These are phyloP conservation scores for Hypotaenidia okinawae DNA, from an alignment of 2,797 vertebrate genomes.

Conservation along the genomic window DNA sequence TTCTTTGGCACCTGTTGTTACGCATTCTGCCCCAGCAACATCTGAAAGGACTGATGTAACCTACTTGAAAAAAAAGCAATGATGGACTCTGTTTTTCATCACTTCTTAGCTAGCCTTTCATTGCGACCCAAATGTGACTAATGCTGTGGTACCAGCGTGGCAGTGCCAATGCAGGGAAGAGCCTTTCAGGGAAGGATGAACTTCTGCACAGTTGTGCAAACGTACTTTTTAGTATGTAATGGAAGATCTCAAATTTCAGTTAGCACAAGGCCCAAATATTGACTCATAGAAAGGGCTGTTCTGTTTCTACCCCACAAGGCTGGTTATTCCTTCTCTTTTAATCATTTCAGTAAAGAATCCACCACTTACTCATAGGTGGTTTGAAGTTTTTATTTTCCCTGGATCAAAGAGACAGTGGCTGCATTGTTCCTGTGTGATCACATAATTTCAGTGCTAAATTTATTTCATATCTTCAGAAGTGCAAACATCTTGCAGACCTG, in stretches of 20 bases:
- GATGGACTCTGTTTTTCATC: constrained; percentile 38
- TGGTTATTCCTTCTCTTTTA: neutral
- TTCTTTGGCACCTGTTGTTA: constrained; percentile 64
- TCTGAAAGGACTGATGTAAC: constrained; percentile 52
- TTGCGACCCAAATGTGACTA: neutral
- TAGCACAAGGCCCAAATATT: neutral
- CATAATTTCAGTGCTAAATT: neutral
- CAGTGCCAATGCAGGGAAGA: neutral
- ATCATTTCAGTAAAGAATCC: neutral
- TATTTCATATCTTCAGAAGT: neutral
- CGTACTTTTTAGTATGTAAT: neutral
- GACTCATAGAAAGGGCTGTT: neutral
- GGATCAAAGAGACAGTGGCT: neutral
- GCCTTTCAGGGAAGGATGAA: neutral
- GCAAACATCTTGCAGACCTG: accelerated
- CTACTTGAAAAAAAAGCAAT: constrained; percentile 26
- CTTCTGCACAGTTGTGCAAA: neutral
- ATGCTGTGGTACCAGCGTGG: neutral
- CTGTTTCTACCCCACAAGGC: neutral
- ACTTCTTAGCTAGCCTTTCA: neutral
- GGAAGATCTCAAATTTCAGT: neutral
- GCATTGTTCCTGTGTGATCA: accelerated
- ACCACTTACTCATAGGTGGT: neutral
- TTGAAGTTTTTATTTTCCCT: neutral
- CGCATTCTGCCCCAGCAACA: constrained; percentile 12